Conservation (phyloP, 2,888 invertebrate species). For the Zaprionus obscuricornis region DNA sequence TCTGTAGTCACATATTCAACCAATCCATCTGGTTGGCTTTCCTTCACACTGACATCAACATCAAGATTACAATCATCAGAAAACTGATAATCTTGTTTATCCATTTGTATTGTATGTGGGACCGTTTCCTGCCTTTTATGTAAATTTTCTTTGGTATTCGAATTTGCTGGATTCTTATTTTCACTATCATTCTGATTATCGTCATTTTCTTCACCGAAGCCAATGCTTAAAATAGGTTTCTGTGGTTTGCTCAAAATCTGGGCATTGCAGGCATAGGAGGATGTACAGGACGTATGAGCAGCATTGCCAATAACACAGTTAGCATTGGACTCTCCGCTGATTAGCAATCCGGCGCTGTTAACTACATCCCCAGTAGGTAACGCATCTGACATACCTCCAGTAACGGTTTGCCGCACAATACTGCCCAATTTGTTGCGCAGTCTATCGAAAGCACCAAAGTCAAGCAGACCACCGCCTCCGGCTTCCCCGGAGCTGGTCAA, state of each 20-base stretch:
- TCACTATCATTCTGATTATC: conserved; percentile 42
- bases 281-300: conserved; percentile 80
- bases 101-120: conserved; percentile 41
- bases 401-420: conserved; percentile 86
- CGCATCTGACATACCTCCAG: conserved; percentile 72
- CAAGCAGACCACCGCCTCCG: conserved; percentile 75
- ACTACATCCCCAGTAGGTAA: conserved; percentile 75
- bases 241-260: conserved; percentile 87
- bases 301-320: conserved; percentile 47
- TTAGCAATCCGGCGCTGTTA: conserved; percentile 85
- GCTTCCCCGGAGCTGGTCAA: conserved; percentile 79
- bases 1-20: conserved; percentile 47
- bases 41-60: conserved; percentile 47
- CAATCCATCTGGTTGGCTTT: conserved; percentile 46
- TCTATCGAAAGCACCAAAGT: conserved; percentile 85
- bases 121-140: conserved; percentile 5
- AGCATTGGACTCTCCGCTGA: conserved; percentile 81
- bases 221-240: conserved; percentile 77
- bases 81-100: conserved; percentile 36
- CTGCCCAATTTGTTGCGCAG: conserved; percentile 86
- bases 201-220: conserved; percentile 63
- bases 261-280: conserved; percentile 91
- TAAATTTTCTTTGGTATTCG: too few relatives aligned
- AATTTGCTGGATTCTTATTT: too few relatives aligned
- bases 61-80: conserved; percentile 51